A percentile compares a stretch with the other conserved stretches of the same genome.
phyloP scores from a whole-genome alignment of 2,888 invertebrate genomes.

The Stegophylla sp. region DNA sequence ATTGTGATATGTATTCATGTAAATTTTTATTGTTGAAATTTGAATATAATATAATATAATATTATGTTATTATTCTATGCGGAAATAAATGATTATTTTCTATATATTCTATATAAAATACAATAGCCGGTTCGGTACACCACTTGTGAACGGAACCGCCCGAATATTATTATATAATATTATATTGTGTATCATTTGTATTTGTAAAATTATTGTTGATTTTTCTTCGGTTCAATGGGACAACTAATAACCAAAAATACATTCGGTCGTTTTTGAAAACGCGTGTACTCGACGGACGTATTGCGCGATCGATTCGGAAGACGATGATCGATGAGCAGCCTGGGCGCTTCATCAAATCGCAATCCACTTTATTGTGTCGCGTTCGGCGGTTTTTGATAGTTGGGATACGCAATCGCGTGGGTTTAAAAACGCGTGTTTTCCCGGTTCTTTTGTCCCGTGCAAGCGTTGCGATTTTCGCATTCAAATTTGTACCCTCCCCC shows the following conservation, averaged over 20 bases:
- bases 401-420: too few species aligned
- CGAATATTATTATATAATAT: too few species aligned
- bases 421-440: conserved; percentile 4
- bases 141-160: too few species aligned
- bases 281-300: background rate
- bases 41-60: conserved; percentile 13
- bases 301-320: conserved; percentile 12
- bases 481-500: too few species aligned
- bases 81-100: conserved; percentile 22
- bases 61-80: background rate
- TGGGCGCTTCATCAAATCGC: conserved; percentile 36
- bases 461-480: background rate
- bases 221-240: too few species aligned
- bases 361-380: background rate
- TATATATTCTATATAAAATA: conserved; percentile 2
- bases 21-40: conserved; percentile 11
- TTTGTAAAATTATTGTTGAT: too few species aligned
- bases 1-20: too few species aligned
- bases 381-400: too few species aligned
- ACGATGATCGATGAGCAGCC: conserved; percentile 47
- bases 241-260: too few species aligned
- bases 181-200: too few species aligned
- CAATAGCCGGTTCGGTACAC: background rate
- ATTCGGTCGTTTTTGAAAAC: background rate
- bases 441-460: conserved; percentile 2